Evolutionary conservation across 2,888 invertebrate species (phyloP).

Genomic region (Sicus ferrugineus): DNA sequence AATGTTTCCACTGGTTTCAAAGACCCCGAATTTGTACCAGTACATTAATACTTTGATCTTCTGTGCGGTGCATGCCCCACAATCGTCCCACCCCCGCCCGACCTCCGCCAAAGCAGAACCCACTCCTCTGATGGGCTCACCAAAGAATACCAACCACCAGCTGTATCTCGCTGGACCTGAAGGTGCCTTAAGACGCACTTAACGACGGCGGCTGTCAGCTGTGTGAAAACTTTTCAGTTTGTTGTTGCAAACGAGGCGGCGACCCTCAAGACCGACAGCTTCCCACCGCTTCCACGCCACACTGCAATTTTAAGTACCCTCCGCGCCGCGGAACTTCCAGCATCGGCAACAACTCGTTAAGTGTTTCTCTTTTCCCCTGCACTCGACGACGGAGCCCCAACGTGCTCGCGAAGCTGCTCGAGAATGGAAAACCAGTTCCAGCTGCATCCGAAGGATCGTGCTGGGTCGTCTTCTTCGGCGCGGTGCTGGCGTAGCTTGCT

Average conservation of each 20-base stretch:
- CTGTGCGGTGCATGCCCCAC: not conserved
- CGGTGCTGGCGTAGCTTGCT: not conserved
- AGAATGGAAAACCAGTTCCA: slow-evolving; percentile 40
- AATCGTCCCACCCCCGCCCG: not conserved
- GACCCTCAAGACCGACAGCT: not conserved
- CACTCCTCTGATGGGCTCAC: not conserved
- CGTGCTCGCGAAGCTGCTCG: slow-evolving; percentile 19
- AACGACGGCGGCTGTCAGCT: not conserved
- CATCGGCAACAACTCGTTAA: slow-evolving; percentile 9
- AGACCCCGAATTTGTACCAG: too few species aligned
- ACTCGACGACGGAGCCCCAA: not conserved
- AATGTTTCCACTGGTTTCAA: too few species aligned
- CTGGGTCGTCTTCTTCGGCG: slow-evolving; percentile 15
- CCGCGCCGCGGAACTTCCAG: not conserved
- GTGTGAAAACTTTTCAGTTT: not conserved
- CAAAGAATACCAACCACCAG: not conserved
- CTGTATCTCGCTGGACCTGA: not conserved
- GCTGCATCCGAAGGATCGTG: slow-evolving; percentile 46
- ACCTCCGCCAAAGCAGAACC: not conserved
- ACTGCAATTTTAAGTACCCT: not conserved
- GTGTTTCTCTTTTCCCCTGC: slow-evolving; percentile 1
- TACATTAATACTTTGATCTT: too few species aligned
- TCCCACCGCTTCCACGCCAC: too few species aligned
- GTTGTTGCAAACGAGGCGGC: not conserved
- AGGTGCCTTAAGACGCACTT: not conserved